phyloP scores from a whole-genome alignment of 2,113 vertebrate genomes.

The Loxodonta africana region DNA sequence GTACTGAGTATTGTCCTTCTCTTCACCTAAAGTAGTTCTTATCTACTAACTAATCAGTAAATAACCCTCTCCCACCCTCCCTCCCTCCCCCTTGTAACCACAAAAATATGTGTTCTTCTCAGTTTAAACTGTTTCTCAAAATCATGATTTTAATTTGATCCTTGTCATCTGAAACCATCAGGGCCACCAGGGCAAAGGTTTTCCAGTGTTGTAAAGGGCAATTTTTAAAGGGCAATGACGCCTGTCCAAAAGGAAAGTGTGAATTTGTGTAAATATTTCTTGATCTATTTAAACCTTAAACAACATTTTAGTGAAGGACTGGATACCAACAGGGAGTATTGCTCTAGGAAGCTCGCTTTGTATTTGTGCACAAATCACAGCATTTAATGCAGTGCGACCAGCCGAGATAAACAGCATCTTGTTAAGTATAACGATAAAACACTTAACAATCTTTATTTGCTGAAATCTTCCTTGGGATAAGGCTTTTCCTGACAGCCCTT shows the following conservation, averaged over 20 bases:
- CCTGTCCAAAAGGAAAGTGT: slow-evolving; percentile 68
- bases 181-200: slow-evolving; percentile 47
- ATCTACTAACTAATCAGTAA: too few species aligned
- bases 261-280: slow-evolving; percentile 70
- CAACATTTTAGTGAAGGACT: slow-evolving; percentile 72
- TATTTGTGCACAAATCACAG: slow-evolving; percentile 63
- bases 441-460: slow-evolving; percentile 67
- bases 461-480: slow-evolving; percentile 68
- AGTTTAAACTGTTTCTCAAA: too few species aligned
- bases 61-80: too few species aligned
- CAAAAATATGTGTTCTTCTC: too few species aligned
- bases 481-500: slow-evolving; percentile 53
- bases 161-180: slow-evolving; percentile 71
- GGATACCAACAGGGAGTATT: not conserved
- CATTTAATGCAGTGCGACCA: slow-evolving; percentile 60
- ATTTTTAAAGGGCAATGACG: slow-evolving; percentile 57
- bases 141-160: slow-evolving; percentile 72
- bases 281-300: slow-evolving; percentile 79
- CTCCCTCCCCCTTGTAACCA: too few species aligned
- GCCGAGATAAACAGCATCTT: slow-evolving; percentile 65
- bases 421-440: slow-evolving; percentile 64
- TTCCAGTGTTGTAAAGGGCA: slow-evolving; percentile 47
- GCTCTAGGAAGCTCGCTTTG: slow-evolving; percentile 71
- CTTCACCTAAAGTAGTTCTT: too few species aligned
- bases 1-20: too few species aligned